A percentile compares a stretch with the other conserved stretches of the same genome.
These are phyloP conservation scores for Valencia hispanica DNA, from an alignment of 2,797 vertebrate genomes.

Conservation along the genomic window DNA sequence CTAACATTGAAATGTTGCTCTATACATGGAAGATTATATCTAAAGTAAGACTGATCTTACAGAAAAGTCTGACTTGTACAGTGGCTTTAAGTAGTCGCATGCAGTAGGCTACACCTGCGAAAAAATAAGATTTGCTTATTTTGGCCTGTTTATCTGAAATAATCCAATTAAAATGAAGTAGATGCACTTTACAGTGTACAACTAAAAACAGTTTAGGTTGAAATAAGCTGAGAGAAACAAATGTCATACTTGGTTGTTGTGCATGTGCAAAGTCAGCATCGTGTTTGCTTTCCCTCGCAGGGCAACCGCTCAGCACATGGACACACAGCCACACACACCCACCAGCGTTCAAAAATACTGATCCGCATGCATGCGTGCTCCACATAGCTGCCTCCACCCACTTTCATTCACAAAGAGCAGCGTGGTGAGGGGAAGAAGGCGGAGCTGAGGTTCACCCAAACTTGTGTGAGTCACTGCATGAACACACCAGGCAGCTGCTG, in stretches of 20 bases:
- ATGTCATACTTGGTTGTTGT: background rate
- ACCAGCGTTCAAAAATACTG: slow-evolving; percentile 41
- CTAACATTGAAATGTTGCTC: background rate
- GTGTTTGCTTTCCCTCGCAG: slow-evolving; percentile 62
- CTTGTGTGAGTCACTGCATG: slow-evolving; percentile 51
- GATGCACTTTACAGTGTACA: background rate
- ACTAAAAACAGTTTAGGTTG: background rate
- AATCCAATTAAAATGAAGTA: no score
- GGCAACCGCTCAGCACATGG: slow-evolving; percentile 40
- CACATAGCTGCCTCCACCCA: slow-evolving; percentile 49
- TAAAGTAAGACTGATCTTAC: background rate
- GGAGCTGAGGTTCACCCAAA: slow-evolving; percentile 43
- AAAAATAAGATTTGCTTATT: background rate
- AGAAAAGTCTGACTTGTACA: background rate
- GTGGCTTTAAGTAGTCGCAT: background rate
- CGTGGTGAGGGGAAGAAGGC: slow-evolving; percentile 35
- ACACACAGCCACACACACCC: slow-evolving; percentile 17
- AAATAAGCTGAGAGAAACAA: background rate
- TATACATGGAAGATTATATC: background rate
- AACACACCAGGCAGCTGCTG: slow-evolving; percentile 46
- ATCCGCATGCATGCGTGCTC: slow-evolving; percentile 24
- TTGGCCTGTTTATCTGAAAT: background rate
- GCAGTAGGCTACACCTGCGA: background rate
- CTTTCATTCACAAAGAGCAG: slow-evolving; percentile 70
- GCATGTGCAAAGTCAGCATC: background rate